Base-by-base conservation (phyloP, 2,113 vertebrate species). In the Lophius piscatorius region DNA sequence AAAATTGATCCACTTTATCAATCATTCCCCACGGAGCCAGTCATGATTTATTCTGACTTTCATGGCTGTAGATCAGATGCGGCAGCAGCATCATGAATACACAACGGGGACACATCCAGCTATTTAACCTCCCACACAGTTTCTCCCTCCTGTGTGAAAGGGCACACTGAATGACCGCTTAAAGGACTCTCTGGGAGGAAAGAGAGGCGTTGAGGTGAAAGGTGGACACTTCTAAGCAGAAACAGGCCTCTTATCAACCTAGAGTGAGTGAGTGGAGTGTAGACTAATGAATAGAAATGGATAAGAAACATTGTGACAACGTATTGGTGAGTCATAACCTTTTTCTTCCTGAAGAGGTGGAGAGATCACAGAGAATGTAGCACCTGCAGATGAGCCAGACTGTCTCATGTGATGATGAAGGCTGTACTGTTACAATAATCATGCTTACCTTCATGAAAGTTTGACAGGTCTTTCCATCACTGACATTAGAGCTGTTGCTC, bases 1-100 rank as follows among this genome's bases (percentile, higher is more conserved):
- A 24, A 50, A 42, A 70, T 70, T n/a, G 13, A 58, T 62, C 71
- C 23, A 21, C 40, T 3, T 59, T 48, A 64, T 28, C 41, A 74
- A 63, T 71, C 50, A 40, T 17, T 61, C 48, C 57, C 28, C 12
- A 9, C 63, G 3, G 33, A 51, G 39, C 22, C n/a, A 10, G 41
- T 9, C 2, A 13, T 16, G 39, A 58, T 61, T 60, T 41, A 29
- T 29, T 47, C 9, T 2, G 12, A 26, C 9, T 40, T 59, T 54
- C 1, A 13, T 46, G 31, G 63, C 47, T 46, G 50, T 17, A 8
- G 31, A 16, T 66, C 24, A 50, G 29, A 57, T n/a, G 14, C 38
- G 10, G 34, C 7, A 3, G 39, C 13, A 5, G 26, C 38, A 9
- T 35, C 36, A 3, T 14, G n/a, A n/a, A 10, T 0, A 3, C 28